These are phyloP conservation scores for Ernsta delagoae DNA, from an alignment of 2,888 invertebrate genomes.

Conservation along the genomic window DNA sequence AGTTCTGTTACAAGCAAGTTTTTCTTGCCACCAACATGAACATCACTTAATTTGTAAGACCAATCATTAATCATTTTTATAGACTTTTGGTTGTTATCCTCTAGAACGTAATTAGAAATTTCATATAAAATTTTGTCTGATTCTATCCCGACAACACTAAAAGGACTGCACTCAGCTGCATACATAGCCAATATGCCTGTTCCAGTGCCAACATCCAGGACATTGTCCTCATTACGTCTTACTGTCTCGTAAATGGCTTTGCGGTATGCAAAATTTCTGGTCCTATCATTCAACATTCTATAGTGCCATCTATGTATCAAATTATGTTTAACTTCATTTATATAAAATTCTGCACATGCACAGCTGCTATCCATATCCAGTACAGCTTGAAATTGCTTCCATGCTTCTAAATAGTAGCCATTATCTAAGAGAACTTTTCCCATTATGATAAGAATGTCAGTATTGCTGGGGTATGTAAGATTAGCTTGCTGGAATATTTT, in stretches of 20 bases:
- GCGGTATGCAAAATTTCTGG: constrained; percentile 87
- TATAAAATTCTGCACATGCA: constrained; percentile 86
- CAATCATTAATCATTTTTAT: constrained; percentile 81
- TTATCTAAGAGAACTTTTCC: constrained; percentile 78
- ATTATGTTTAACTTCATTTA: constrained; percentile 88
- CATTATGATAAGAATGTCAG: constrained; percentile 64
- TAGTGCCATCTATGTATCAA: constrained; percentile 93
- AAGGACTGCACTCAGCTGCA: constrained; percentile 78
- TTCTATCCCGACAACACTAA: constrained; percentile 88
- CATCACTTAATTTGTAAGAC: constrained; percentile 83
- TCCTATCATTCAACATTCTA: constrained; percentile 91
- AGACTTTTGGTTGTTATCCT: constrained; percentile 66
- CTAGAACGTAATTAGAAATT: constrained; percentile 77
- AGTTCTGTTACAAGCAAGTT: constrained; percentile 90
- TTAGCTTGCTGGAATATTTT: constrained; percentile 38
- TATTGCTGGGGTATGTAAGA: constrained; percentile 58
- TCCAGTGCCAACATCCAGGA: constrained; percentile 92
- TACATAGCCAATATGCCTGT: constrained; percentile 90
- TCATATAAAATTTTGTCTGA: constrained; percentile 86
- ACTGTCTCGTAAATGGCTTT: constrained; percentile 86
- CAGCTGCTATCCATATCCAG: constrained; percentile 75
- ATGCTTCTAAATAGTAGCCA: constrained; percentile 83
- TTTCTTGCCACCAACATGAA: constrained; percentile 82
- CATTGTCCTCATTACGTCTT: constrained; percentile 69
- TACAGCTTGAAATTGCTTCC: constrained; percentile 83